These are phyloP conservation scores for Luidia sarsii DNA, from an alignment of 53 echinoderm and acorn worm genomes.

Conservation along the genomic window DNA sequence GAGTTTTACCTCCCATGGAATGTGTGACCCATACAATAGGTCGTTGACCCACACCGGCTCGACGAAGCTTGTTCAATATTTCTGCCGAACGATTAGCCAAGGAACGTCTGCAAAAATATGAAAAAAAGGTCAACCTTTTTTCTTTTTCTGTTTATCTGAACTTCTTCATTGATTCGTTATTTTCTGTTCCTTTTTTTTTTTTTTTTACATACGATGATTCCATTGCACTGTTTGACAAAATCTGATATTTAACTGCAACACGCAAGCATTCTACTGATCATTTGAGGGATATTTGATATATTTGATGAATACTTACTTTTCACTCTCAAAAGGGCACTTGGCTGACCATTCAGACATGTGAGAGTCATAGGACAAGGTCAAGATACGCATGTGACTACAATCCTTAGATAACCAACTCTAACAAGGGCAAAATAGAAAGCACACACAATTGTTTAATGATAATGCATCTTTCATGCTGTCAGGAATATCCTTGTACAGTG, in stretches of 20 bases:
- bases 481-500: too few relatives aligned
- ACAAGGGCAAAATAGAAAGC: conserved; percentile 19
- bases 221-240: too few relatives aligned
- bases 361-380: conserved; percentile 91
- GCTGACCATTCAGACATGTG: conserved; percentile 93
- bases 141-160: background rate
- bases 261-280: too few relatives aligned
- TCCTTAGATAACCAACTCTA: conserved; percentile 94
- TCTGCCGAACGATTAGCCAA: conserved; percentile 81
- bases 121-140: background rate
- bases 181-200: too few relatives aligned
- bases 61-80: conserved; percentile 78
- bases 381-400: conserved; percentile 79
- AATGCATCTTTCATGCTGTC: too few relatives aligned
- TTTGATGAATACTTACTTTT: conserved; percentile 74
- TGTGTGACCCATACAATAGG: conserved; percentile 97
- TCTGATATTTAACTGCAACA: too few relatives aligned
- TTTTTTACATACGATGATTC: too few relatives aligned
- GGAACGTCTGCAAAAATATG: conserved; percentile 67
- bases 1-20: conserved; percentile 97
- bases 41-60: conserved; percentile 86
- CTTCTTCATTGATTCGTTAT: too few relatives aligned
- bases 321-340: conserved; percentile 92
- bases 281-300: too few relatives aligned
- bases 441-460: too few relatives aligned